Evolutionary conservation across 2,888 invertebrate genomes (phyloP).

Genomic region (Idaea straminata): DNA sequence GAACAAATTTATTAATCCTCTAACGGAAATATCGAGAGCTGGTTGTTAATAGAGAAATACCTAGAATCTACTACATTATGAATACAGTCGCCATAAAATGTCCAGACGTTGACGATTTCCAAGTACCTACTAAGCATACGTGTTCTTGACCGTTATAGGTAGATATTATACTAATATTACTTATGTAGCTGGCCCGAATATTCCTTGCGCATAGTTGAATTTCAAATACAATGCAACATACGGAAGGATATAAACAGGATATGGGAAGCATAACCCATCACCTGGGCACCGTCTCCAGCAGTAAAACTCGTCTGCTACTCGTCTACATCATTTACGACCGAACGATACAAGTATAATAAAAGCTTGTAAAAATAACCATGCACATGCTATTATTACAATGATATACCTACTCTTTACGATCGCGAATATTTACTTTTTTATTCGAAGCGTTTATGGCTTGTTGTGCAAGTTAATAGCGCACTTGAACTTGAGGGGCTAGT

Average conservation of each 20-base stretch:
- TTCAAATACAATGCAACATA: conserved; percentile 34
- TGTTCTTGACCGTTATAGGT: neutral
- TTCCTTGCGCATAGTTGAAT: neutral
- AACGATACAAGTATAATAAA: conserved; percentile 54
- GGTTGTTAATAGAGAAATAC: neutral
- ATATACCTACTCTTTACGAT: conserved; percentile 45
- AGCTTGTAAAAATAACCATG: conserved; percentile 61
- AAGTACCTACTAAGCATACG: neutral
- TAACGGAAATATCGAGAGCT: neutral
- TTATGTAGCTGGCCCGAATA: neutral
- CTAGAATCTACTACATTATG: neutral
- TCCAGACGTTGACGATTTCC: neutral
- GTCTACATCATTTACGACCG: conserved; percentile 74
- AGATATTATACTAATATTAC: neutral
- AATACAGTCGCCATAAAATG: neutral
- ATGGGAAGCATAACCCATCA: conserved; percentile 41
- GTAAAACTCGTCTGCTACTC: conserved; percentile 74
- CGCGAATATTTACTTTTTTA: conserved; percentile 70
- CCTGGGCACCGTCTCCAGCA: conserved; percentile 57
- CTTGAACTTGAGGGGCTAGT: conserved; percentile 77
- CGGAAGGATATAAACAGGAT: conserved; percentile 44
- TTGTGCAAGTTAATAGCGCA: conserved; percentile 76
- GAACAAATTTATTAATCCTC: neutral
- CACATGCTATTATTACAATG: conserved; percentile 52
- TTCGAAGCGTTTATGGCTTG: conserved; percentile 70